Percentiles rank a stretch among this genome's conserved stretches.
Evolutionary conservation across 2,113 vertebrate genomes (phyloP).

Genomic region (Heterotilapia buettikoferi): DNA sequence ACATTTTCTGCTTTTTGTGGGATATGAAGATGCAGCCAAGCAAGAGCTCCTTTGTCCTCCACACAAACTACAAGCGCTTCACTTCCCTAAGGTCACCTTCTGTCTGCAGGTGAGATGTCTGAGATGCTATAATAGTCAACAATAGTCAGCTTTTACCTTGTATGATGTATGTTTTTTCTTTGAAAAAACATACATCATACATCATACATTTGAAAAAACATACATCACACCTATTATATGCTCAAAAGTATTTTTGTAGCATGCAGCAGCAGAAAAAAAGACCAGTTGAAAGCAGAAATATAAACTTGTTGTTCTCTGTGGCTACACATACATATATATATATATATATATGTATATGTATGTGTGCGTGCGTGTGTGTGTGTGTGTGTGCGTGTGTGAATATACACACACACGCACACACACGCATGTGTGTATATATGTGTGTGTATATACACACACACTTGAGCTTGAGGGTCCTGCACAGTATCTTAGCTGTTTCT

Average conservation of each 20-base stretch:
- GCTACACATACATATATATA: background rate
- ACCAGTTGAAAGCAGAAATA: background rate
- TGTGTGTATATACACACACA: no score
- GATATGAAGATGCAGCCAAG: constrained; percentile 1
- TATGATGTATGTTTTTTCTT: background rate
- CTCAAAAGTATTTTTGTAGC: background rate
- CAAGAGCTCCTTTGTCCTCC: background rate
- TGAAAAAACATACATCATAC: no score
- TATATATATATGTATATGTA: rapidly evolving
- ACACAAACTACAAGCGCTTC: background rate
- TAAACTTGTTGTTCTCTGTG: background rate
- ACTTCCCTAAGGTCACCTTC: background rate
- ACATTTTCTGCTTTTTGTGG: constrained; percentile 29
- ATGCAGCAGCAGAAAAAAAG: background rate
- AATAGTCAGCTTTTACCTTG: background rate
- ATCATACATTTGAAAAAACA: no score
- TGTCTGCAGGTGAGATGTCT: background rate
- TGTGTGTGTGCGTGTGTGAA: rapidly evolving
- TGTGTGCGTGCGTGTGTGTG: rapidly evolving
- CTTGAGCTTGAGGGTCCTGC: no score
- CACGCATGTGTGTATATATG: no score
- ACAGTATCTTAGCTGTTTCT: no score
- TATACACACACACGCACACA: no score
- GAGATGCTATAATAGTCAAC: background rate
- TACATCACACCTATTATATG: background rate